Evolutionary conservation across 2,888 invertebrate species (phyloP).

Genomic region (Acronicta alni): DNA sequence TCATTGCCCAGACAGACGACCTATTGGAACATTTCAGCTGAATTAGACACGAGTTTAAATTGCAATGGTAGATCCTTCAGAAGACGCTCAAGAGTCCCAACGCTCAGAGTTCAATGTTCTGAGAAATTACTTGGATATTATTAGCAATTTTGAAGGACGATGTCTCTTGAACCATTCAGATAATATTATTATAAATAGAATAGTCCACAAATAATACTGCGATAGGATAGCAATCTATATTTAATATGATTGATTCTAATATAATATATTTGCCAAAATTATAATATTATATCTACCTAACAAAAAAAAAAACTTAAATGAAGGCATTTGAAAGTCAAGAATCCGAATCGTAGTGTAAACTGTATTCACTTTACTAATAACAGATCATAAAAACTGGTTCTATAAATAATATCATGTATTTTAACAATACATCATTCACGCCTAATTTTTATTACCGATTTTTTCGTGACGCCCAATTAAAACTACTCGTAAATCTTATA

Average conservation of each 20-base stretch:
- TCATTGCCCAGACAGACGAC: constrained; percentile 12
- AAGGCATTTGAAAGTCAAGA: too few relatives aligned
- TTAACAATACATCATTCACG: constrained; percentile 24
- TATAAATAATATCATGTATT: background rate
- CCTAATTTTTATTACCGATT: constrained; percentile 6
- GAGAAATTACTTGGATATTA: constrained; percentile 48
- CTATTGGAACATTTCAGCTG: constrained; percentile 12
- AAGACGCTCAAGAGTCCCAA: constrained; percentile 19
- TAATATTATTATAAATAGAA: constrained; percentile 37
- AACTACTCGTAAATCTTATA: constrained; percentile 34
- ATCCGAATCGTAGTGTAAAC: too few relatives aligned
- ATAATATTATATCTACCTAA: too few relatives aligned
- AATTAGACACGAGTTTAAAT: constrained; percentile 8
- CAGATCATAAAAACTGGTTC: too few relatives aligned
- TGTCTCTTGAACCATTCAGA: constrained; percentile 42
- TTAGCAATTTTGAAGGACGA: constrained; percentile 53
- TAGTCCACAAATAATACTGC: constrained; percentile 7
- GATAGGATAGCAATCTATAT: constrained; percentile 6
- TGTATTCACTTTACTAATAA: too few relatives aligned
- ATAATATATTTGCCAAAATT: background rate
- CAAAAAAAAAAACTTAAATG: too few relatives aligned
- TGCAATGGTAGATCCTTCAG: constrained; percentile 15
- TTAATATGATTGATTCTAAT: background rate
- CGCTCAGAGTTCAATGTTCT: constrained; percentile 46
- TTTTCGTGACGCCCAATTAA: constrained; percentile 36